These are phyloP conservation scores for Epistrophe grossulariae DNA, from an alignment of 2,888 invertebrate species.

Conservation along the genomic window DNA sequence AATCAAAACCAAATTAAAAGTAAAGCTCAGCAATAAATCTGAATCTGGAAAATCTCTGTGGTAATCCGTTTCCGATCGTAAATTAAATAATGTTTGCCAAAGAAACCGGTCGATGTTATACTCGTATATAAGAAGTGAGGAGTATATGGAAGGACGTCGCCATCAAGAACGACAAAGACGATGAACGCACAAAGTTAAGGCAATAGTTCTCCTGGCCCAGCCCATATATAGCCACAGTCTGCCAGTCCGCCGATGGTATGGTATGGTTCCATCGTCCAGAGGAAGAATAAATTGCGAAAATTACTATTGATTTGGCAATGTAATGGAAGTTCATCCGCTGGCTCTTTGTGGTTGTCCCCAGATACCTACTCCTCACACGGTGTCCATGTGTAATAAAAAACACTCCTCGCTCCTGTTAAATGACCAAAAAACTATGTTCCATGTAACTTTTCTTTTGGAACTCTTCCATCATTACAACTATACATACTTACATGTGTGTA, in stretches of 20 bases:
- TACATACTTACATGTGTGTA: background rate
- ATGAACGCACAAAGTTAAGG: slow-evolving; percentile 34
- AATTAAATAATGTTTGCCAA: slow-evolving; percentile 71
- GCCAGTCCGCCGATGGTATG: background rate
- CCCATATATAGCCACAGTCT: background rate
- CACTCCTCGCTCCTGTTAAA: slow-evolving; percentile 23
- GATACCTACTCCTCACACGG: slow-evolving; percentile 61
- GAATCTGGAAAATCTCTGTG: slow-evolving; percentile 76
- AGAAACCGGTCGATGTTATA: slow-evolving; percentile 39
- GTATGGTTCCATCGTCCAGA: slow-evolving; percentile 15
- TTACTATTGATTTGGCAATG: slow-evolving; percentile 73
- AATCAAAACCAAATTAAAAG: slow-evolving; percentile 76
- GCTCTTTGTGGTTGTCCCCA: slow-evolving; percentile 38
- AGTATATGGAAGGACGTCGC: background rate
- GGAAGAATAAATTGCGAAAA: slow-evolving; percentile 66
- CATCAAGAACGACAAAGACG: slow-evolving; percentile 4
- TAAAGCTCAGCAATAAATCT: slow-evolving; percentile 75
- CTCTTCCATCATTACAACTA: slow-evolving; percentile 64
- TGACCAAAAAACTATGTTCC: slow-evolving; percentile 56
- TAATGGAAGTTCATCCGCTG: slow-evolving; percentile 61
- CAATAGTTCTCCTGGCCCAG: slow-evolving; percentile 24
- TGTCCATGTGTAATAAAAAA: slow-evolving; percentile 64
- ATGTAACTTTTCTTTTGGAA: slow-evolving; percentile 65
- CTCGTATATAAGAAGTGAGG: background rate
- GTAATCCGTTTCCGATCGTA: slow-evolving; percentile 76